Conservation (phyloP, 1,140 invertebrate genomes). For the Metaphire vulgaris region DNA sequence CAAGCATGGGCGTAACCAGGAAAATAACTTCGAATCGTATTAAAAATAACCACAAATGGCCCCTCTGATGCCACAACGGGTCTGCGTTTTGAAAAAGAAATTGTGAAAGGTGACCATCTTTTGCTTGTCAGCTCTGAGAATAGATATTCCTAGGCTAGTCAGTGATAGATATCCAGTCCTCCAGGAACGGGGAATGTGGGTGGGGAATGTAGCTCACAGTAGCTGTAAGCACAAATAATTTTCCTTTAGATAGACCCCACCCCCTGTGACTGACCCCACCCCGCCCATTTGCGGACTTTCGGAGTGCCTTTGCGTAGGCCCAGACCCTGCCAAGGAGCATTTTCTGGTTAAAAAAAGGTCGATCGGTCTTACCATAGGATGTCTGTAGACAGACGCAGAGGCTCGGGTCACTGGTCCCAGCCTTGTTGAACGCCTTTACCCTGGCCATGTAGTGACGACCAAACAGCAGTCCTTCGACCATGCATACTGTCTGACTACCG, state of each 20-base stretch:
- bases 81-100: not conserved
- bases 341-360: no score
- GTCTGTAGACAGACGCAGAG: slow-evolving; percentile 92
- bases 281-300: not conserved
- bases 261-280: not conserved
- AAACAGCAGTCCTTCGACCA: slow-evolving; percentile 95
- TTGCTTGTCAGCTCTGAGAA: not conserved
- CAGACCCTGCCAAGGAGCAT: not conserved
- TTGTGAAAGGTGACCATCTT: not conserved
- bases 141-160: not conserved
- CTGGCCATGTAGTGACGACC: slow-evolving; percentile 92
- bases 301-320: not conserved
- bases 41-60: not conserved
- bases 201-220: not conserved
- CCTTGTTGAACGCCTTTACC: slow-evolving; percentile 92
- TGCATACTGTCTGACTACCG: slow-evolving; percentile 92
- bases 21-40: not conserved
- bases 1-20: not conserved
- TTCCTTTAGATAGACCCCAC: no score
- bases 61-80: not conserved
- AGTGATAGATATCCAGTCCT: no score
- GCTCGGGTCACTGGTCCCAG: slow-evolving; percentile 91
- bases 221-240: not conserved
- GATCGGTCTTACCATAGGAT: slow-evolving; percentile 82
- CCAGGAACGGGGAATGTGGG: no score